Conservation (phyloP, 2,888 invertebrate species). For the Hypsopygia costalis region DNA sequence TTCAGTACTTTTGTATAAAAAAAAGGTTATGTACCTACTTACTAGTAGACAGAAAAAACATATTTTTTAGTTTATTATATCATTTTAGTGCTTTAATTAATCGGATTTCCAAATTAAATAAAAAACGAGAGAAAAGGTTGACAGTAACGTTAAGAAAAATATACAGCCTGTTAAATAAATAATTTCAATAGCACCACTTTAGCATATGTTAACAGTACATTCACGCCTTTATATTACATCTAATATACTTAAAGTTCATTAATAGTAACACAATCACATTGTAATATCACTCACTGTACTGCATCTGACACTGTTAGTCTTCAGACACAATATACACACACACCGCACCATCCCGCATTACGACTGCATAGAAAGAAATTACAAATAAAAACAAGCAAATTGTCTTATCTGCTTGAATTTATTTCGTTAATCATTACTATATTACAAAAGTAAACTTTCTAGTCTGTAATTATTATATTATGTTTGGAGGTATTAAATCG, state of each 20-base stretch:
- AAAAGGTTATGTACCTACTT: no score
- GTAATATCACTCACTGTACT: constrained; percentile 73
- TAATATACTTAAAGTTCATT: constrained; percentile 67
- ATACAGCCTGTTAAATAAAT: no score
- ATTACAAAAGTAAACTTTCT: neutral
- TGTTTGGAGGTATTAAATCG: no score
- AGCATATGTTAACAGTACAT: no score
- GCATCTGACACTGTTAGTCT: constrained; percentile 62
- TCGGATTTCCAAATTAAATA: no score
- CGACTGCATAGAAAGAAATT: constrained; percentile 45
- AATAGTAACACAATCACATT: constrained; percentile 76
- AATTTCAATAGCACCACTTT: no score
- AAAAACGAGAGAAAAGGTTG: no score
- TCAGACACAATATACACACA: constrained; percentile 66
- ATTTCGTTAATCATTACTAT: constrained; percentile 25
- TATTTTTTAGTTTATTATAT: no score
- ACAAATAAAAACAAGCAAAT: constrained; percentile 55
- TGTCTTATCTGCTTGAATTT: constrained; percentile 45
- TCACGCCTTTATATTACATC: constrained; percentile 30
- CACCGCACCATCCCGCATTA: constrained; percentile 49
- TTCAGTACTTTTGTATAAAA: no score
- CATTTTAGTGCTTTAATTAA: no score
- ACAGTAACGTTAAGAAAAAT: no score
- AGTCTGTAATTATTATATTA: constrained; percentile 7
- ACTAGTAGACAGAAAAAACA: no score